Base-by-base conservation (phyloP, 2,888 invertebrate species). In the Acronicta psi region DNA sequence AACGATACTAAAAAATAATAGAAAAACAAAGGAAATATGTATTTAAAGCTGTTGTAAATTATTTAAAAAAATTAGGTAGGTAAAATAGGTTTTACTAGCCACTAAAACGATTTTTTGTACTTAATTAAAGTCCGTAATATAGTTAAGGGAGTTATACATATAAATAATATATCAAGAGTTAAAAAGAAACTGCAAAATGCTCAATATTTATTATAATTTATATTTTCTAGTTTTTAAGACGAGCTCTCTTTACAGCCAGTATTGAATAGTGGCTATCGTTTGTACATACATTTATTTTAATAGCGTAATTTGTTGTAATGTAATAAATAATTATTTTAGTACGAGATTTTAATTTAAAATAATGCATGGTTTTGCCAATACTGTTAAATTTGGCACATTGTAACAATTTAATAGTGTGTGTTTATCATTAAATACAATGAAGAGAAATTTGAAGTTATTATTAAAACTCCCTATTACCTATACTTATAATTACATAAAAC, bases 211-310 rank as follows among this genome's bases (percentile, higher is more conserved):
- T 23, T 42, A 41, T 37, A 41, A 4, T n/a, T 46, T 23, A 37
- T 4, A 37, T 51, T 14, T 44, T 14, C 29, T 14, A 54, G n/a
- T 50, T 61, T 44, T 38, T 44, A 36, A 18, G 42, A 29, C 58
- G 71, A 58, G 60, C 73, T 77, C 70, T 81, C 78, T 83, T 85
- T 84, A 83, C 79, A 80, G 79, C 80, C 82, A 85, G 82, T 85
- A 85, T 84, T 76, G 52, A 60, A 63, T 76, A 66, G 54, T 63
- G 67, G 69, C 73, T 72, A 56, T 38, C 11, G 58, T 68, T 64
- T 75, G 67, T 69, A 63, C 42, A 68, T 68, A 29, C 7, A 34
- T 57, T 57, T 61, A 46, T 46, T 58, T 29, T 54, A 63, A 46
- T 57, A 52, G 44, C 18, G 13, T 69, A 54, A 58, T 56, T 67